Evolutionary conservation across 2,113 vertebrate species (phyloP).

Genomic region (Gnathonemus longibarbis): DNA sequence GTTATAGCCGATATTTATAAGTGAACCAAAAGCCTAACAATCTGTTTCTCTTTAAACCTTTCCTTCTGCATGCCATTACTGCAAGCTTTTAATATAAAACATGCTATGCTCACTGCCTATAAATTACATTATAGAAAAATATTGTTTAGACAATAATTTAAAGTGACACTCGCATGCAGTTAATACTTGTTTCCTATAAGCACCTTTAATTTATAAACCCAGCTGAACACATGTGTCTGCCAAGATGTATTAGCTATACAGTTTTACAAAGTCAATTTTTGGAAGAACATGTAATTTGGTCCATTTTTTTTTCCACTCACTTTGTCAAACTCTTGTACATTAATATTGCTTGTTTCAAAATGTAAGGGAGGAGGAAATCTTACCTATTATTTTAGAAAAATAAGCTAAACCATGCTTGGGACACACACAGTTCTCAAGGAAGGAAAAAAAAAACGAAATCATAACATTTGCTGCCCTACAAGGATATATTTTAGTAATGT

Average conservation of each 20-base stretch:
- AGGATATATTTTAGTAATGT: neutral
- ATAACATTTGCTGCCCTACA: neutral
- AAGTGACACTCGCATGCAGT: slow-evolving; percentile 60
- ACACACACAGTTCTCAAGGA: slow-evolving; percentile 25
- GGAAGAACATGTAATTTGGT: slow-evolving; percentile 47
- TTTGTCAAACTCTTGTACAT: slow-evolving; percentile 47
- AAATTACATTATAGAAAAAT: slow-evolving; percentile 57
- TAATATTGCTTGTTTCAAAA: slow-evolving; percentile 18
- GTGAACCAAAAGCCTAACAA: neutral
- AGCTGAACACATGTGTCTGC: slow-evolving; percentile 45
- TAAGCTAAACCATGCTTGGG: neutral
- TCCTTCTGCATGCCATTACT: slow-evolving; percentile 18
- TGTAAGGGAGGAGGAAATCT: neutral
- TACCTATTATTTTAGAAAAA: neutral
- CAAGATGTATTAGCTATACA: slow-evolving; percentile 54
- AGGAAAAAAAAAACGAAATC: neutral
- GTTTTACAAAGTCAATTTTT: slow-evolving; percentile 48
- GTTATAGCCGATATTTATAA: neutral
- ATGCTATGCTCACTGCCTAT: slow-evolving; percentile 33
- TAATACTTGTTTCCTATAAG: slow-evolving; percentile 53
- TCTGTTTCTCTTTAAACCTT: slow-evolving; percentile 14
- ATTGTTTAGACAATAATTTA: slow-evolving; percentile 56
- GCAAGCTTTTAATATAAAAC: slow-evolving; percentile 29
- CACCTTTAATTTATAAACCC: slow-evolving; percentile 57
- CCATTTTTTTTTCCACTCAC: slow-evolving; percentile 47